A percentile compares a stretch with the other conserved stretches of the same genome.
Evolutionary conservation across 2,888 invertebrate genomes (phyloP).

Genomic region (Plagiodera versicolora): DNA sequence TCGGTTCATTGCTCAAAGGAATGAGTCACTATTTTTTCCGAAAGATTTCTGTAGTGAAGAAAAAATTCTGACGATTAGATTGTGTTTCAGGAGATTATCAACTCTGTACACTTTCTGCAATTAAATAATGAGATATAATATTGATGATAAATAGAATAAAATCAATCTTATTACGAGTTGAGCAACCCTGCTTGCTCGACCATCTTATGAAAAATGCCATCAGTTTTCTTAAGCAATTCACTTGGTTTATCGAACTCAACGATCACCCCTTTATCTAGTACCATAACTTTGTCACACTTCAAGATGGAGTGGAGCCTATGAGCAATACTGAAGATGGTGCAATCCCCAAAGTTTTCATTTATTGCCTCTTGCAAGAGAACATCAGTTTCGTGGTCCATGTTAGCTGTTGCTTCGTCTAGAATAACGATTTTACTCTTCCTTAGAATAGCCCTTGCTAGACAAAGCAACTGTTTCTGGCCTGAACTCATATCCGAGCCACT

Average conservation of each 20-base stretch:
- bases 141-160: no score
- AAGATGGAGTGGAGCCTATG: constrained; percentile 83
- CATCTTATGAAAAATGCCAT: constrained; percentile 65
- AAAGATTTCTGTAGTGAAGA: no score
- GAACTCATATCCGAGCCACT: constrained; percentile 43
- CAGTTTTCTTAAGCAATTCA: constrained; percentile 62
- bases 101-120: no score
- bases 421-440: constrained; percentile 52
- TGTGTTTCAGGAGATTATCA: no score
- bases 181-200: constrained; percentile 67
- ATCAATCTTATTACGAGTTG: no score
- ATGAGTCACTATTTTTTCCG: no score
- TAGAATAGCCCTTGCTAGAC: constrained; percentile 65
- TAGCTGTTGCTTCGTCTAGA: constrained; percentile 77
- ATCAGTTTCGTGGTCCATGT: constrained; percentile 79
- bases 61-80: no score
- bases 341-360: constrained; percentile 69
- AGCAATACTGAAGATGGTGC: constrained; percentile 82
- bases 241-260: constrained; percentile 79
- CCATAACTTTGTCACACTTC: constrained; percentile 80
- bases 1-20: no score
- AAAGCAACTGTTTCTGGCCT: constrained; percentile 68
- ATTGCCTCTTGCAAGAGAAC: constrained; percentile 75
- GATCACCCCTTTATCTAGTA: constrained; percentile 76
- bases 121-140: constrained; percentile 16